Base-by-base conservation (phyloP, 2,888 invertebrate species). In the Tricholauxania praeusta region DNA sequence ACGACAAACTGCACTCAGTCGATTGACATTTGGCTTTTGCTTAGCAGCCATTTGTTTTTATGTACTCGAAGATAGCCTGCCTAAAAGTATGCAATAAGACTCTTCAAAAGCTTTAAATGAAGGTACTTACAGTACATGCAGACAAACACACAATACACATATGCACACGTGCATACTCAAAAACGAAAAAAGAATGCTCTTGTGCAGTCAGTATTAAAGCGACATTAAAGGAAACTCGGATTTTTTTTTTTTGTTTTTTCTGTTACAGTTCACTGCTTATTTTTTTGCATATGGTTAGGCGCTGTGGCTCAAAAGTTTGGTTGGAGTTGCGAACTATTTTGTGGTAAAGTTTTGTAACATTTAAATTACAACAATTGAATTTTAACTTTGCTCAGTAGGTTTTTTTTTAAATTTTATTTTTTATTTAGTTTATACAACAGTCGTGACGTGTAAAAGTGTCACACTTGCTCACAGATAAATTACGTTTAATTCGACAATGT, bases 121-220 rank as follows among this genome's bases (percentile, higher is more conserved):
- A 55, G 17, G 22, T 22, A n/a, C 55, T 17, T 55, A n/a, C 22
- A 55, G 22, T 19, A 19, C 55, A 17, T 12, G 3, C 17, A 10
- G 12, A n/a, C 55, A 12, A 15, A n/a, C 55, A 55, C 55, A n/a
- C 4, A 17, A 55, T 22, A 19, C 55, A n/a, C 17, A 55, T 12
- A n/a, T 55, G 55, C 22, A 22, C 17, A 6, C 12, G n/a, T n/a
- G 55, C 2, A 17, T 71, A 72, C 53, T 57, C 19, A 59, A 65
- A 63, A 74, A 55, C 52, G 60, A 63, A 74, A 55, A 65, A 59
- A 59, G 53, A 51, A 15, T 71, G 70, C 72, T 70, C 53, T 70
- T 73, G 67, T 71, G 59, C 53, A 72, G 66, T 69, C 10, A 48
- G 52, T 19, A 51, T 59, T 71, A 68, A 10, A 19, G 47, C 71